These are phyloP conservation scores for Sesamia nonagrioides DNA, from an alignment of 1,140 invertebrate genomes.

Conservation along the genomic window DNA sequence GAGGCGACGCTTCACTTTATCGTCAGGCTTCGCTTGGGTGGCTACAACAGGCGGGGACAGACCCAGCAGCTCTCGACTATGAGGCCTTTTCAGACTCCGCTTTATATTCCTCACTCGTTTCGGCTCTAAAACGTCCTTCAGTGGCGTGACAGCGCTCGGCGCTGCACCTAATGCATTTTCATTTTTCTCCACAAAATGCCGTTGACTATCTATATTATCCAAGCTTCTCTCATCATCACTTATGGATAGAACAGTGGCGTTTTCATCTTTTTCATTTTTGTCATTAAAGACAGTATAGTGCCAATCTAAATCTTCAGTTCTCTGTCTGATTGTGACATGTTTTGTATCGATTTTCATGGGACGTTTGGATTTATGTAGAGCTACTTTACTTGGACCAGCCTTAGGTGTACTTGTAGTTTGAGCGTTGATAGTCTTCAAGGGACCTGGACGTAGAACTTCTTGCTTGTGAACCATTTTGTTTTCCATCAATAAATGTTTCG, in stretches of 20 bases:
- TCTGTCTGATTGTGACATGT: slow-evolving; percentile 68
- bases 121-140: slow-evolving; percentile 57
- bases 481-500: slow-evolving; percentile 60
- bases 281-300: slow-evolving; percentile 68
- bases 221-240: slow-evolving; percentile 64
- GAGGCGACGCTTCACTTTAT: slow-evolving; percentile 60
- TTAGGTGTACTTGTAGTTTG: slow-evolving; percentile 15
- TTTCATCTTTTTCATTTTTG: slow-evolving; percentile 5
- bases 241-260: slow-evolving; percentile 57
- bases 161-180: slow-evolving; percentile 52
- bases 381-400: slow-evolving; percentile 58
- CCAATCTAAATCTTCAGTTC: slow-evolving; percentile 65
- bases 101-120: slow-evolving; percentile 74
- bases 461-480: slow-evolving; percentile 51
- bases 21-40: slow-evolving; percentile 52
- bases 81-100: slow-evolving; percentile 75
- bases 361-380: slow-evolving; percentile 48
- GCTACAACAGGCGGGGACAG: slow-evolving; percentile 64
- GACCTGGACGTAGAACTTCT: slow-evolving; percentile 53
- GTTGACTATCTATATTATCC: slow-evolving; percentile 28
- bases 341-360: slow-evolving; percentile 58
- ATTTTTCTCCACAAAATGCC: slow-evolving; percentile 50
- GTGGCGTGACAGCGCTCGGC: slow-evolving; percentile 60
- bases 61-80: slow-evolving; percentile 76
- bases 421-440: slow-evolving; percentile 67